A percentile compares a stretch with the other conserved stretches of the same genome.
phyloP scores from a whole-genome alignment of 1,140 invertebrate genomes.

The Ganaspis sp. region DNA sequence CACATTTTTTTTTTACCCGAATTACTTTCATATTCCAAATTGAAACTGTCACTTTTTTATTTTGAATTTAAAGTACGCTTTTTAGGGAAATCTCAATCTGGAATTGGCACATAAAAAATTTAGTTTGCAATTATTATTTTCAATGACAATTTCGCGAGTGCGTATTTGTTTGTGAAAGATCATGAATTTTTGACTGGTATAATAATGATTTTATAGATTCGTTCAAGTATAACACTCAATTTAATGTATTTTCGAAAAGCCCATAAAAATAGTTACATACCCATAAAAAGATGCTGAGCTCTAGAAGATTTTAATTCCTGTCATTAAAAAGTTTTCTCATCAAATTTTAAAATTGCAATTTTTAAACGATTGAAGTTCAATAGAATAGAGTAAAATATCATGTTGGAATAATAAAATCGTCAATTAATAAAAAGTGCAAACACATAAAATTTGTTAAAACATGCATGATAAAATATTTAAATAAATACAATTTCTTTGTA shows the following conservation, averaged over 20 bases:
- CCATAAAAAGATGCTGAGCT: neutral
- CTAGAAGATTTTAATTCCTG: neutral
- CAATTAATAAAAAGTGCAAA: no score
- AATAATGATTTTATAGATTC: conserved; percentile 19
- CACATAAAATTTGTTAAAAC: no score
- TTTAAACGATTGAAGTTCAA: no score
- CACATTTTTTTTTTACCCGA: neutral
- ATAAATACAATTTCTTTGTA: no score
- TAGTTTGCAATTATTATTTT: no score
- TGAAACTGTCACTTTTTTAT: neutral
- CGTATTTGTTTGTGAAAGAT: no score
- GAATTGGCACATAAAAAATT: no score
- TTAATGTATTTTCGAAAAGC: neutral
- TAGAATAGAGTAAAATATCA: no score
- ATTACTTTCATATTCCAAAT: neutral
- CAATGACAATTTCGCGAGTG: no score
- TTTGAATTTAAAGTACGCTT: neutral
- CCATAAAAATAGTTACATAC: neutral
- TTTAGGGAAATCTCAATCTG: no score
- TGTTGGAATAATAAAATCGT: no score
- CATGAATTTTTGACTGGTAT: conserved; percentile 5
- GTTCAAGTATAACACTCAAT: neutral
- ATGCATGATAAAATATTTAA: no score
- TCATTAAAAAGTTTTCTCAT: neutral
- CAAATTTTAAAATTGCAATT: neutral